Percentiles rank a stretch among this genome's conserved stretches.
phyloP scores from a whole-genome alignment of 2,888 invertebrate species.

The Beris chalybata region DNA sequence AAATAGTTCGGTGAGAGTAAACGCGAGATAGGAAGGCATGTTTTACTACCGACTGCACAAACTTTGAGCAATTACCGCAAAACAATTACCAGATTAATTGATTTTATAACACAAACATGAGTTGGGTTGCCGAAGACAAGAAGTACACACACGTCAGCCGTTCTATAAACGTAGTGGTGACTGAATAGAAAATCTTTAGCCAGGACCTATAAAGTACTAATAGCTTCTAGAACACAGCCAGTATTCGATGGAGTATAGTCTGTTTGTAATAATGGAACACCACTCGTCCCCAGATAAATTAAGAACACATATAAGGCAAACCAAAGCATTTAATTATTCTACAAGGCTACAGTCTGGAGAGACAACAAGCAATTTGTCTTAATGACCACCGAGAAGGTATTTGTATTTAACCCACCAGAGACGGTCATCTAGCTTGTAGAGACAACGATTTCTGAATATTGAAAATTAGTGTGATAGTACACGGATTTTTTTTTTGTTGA shows the following conservation, averaged over 20 bases:
- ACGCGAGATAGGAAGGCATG: constrained; percentile 17
- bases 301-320: constrained; percentile 33
- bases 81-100: constrained; percentile 44
- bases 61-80: constrained; percentile 41
- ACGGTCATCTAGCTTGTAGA: neutral
- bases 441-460: neutral
- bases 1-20: constrained; percentile 5
- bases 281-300: constrained; percentile 32
- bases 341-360: constrained; percentile 22
- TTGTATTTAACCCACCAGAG: too few relatives aligned
- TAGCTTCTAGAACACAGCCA: too few relatives aligned
- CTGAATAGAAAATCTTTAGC: neutral
- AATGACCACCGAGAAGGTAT: constrained; percentile 28
- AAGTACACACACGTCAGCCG: neutral
- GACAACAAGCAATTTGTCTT: constrained; percentile 33
- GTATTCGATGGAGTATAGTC: neutral
- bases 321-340: constrained; percentile 22
- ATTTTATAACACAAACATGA: constrained; percentile 40
- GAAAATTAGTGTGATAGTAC: constrained; percentile 24
- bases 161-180: neutral
- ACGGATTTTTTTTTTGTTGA: constrained; percentile 17
- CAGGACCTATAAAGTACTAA: too few relatives aligned
- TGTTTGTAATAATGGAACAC: neutral
- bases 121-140: constrained; percentile 29
- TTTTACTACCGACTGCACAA: constrained; percentile 31